phyloP scores from a whole-genome alignment of 2,113 vertebrate species.

The Dunckerocampus dactyliophorus region DNA sequence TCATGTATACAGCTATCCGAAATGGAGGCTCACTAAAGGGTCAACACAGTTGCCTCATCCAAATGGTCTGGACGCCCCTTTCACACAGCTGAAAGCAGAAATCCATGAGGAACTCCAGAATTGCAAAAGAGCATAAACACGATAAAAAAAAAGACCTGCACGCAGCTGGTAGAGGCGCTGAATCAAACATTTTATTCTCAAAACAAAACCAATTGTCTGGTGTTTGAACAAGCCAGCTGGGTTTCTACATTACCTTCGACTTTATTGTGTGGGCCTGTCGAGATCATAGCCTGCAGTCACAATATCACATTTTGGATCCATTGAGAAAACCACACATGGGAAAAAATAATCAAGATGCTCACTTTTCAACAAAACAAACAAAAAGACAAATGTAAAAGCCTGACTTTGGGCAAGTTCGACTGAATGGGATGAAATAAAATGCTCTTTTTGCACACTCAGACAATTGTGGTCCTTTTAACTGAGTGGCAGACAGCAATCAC shows the following conservation, averaged over 20 bases:
- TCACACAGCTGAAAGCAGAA: conserved; percentile 36
- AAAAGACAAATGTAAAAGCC: conserved; percentile 5
- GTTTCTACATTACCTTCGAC: conserved; percentile 40
- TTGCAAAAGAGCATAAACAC: conserved; percentile 41
- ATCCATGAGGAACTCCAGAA: conserved; percentile 49
- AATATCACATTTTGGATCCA: conserved; percentile 57
- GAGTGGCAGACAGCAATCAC: conserved; percentile 53
- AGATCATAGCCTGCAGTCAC: conserved; percentile 47
- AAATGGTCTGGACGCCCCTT: conserved; percentile 38
- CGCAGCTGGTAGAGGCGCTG: conserved; percentile 48
- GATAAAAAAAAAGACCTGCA: conserved; percentile 37
- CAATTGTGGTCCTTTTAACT: conserved; percentile 54
- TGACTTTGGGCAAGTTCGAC: conserved; percentile 63
- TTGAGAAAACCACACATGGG: conserved; percentile 32
- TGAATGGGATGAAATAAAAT: conserved; percentile 47
- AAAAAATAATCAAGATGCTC: conserved; percentile 12
- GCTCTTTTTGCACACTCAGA: conserved; percentile 59
- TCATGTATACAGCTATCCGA: conserved; percentile 49
- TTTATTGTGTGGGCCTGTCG: conserved; percentile 41
- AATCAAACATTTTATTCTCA: conserved; percentile 54
- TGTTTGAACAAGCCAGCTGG: conserved; percentile 58
- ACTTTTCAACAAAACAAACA: conserved; percentile 7
- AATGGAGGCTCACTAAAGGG: conserved; percentile 41
- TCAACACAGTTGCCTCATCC: conserved; percentile 44
- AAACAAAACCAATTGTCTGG: conserved; percentile 53